Evolutionary conservation across 1,140 invertebrate genomes (phyloP).

Genomic region (Stegodyphus dumicola): DNA sequence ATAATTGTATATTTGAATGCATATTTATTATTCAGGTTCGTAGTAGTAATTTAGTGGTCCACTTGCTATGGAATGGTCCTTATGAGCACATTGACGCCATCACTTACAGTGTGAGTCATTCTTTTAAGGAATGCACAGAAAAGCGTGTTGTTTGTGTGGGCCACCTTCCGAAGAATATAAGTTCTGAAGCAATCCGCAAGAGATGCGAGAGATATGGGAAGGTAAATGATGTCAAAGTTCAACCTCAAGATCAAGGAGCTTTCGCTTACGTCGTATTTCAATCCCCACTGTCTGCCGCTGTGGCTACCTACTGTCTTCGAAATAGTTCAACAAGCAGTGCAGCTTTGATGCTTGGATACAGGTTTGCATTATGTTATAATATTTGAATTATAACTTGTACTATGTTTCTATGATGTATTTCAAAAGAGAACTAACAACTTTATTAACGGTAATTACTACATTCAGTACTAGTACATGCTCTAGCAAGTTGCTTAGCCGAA

Average conservation of each 20-base stretch:
- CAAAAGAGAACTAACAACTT: too few species aligned
- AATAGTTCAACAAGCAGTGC: constrained; percentile 37
- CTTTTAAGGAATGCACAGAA: constrained; percentile 37
- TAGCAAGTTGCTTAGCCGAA: too few species aligned
- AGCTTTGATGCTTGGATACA: constrained; percentile 47
- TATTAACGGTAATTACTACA: too few species aligned
- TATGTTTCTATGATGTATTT: too few species aligned
- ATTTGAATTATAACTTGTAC: too few species aligned
- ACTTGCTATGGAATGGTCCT: constrained; percentile 43
- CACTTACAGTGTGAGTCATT: constrained; percentile 8
- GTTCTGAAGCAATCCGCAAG: not conserved
- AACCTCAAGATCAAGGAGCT: constrained; percentile 43
- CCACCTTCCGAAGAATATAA: constrained; percentile 12
- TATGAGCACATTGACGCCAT: constrained; percentile 26
- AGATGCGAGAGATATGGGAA: constrained; percentile 32
- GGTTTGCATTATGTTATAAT: not conserved
- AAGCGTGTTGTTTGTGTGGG: constrained; percentile 42
- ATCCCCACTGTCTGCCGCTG: constrained; percentile 18
- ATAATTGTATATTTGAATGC: too few species aligned
- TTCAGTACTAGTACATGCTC: too few species aligned
- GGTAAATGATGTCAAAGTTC: constrained; percentile 19
- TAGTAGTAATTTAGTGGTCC: constrained; percentile 24
- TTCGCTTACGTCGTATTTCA: constrained; percentile 39
- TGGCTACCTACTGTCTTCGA: constrained; percentile 33
- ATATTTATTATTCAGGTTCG: constrained; percentile 14